Base-by-base conservation (phyloP, 2,888 invertebrate genomes). In the Diabrotica balteata region DNA sequence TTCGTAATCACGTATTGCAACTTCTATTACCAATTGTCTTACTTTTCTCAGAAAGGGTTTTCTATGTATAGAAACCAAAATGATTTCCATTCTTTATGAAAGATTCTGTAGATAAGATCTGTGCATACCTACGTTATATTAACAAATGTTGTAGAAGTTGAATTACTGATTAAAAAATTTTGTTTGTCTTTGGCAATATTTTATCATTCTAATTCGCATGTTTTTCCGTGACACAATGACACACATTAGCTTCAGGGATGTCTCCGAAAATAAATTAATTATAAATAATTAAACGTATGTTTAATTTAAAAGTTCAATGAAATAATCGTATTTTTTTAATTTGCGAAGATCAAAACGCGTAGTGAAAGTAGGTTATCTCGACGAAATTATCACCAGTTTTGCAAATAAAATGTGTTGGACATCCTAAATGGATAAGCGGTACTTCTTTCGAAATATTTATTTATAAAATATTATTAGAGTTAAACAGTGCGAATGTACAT, bases 331-430 rank as follows among this genome's bases (percentile, higher is more conserved):
- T 57, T 57, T 57, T 57, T 57, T 43, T 45, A 45, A 45, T 7
- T 9, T 17, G 45, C 43, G 44, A 57, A 11, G 17, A 8, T 4
- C 10, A 9, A 47, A 47, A 8, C 42, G 22, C 10, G 9, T 42
- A 54, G 43, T 45, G 45, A 57, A 57, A 57, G 43, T 57, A 57
- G 55, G 55, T 57, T 57, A 57, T 57, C 55, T 54, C n/a, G 1
- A 57, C 17, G 17, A 44, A 47, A 47, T 17, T 57, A 17, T 57
- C 44, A 57, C 44, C 55, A 57, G 45, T 57, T 57, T 57, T 57
- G 44, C 43, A 17, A 57, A 45, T 43, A 57, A 2, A 4, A 11
- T 11, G 7, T 57, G 8, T 57, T 57, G 32, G 43, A 17, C 22
- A 54, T 54, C 53, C 53, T 54, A 10, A 32, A 42, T n/a, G 53